Percentiles rank a stretch among this genome's conserved stretches.
Conservation (phyloP, 2,113 vertebrate genomes). For the Panurus biarmicus region DNA sequence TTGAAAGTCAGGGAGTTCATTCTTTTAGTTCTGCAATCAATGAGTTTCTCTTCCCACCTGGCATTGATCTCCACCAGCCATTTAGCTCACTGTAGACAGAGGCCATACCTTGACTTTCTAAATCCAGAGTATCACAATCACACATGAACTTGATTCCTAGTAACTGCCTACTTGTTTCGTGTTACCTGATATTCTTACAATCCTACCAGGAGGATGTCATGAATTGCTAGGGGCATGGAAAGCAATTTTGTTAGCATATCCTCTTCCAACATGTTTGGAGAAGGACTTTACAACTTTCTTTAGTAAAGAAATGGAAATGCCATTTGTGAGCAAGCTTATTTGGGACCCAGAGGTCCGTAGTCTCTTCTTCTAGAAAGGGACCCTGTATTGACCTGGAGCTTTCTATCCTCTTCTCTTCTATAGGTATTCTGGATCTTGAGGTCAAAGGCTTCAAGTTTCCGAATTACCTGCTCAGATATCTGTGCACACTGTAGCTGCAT, state of each 20-base stretch:
- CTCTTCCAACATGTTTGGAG: neutral
- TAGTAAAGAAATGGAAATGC: neutral
- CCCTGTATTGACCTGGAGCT: neutral
- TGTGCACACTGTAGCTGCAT: neutral
- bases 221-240: neutral
- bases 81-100: neutral
- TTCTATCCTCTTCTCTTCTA: neutral
- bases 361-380: neutral
- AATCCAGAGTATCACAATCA: neutral
- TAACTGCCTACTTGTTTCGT: neutral
- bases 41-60: neutral
- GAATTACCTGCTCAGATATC: neutral
- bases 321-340: neutral
- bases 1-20: neutral
- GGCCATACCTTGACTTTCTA: neutral
- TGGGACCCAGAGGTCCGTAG: neutral
- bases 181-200: neutral
- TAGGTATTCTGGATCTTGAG: neutral
- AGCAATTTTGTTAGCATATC: neutral
- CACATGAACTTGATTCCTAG: neutral
- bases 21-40: neutral
- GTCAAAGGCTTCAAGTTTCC: neutral
- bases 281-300: neutral
- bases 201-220: neutral
- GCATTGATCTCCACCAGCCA: neutral